A percentile compares a stretch with the other conserved stretches of the same genome.
Conservation (phyloP, 1,140 invertebrate genomes). For the Dendrolimus kikuchii region DNA sequence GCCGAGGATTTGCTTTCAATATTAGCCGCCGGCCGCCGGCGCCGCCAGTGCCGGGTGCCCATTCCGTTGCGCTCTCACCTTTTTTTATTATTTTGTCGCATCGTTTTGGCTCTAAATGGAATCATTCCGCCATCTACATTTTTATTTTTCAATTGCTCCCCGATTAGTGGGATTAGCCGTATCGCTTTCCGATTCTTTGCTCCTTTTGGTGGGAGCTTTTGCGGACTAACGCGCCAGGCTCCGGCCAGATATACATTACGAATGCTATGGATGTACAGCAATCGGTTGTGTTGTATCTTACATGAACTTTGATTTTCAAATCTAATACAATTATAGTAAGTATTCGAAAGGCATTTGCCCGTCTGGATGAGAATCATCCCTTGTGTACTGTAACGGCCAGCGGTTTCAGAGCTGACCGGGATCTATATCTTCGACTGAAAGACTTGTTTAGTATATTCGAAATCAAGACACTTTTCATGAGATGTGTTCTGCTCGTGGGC, state of each 20-base stretch:
- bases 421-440: no score
- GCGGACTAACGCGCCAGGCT: constrained; percentile 45
- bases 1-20: constrained; percentile 74
- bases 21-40: constrained; percentile 67
- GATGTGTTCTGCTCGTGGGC: no score
- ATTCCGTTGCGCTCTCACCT: constrained; percentile 62
- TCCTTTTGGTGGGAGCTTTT: constrained; percentile 61
- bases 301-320: no score
- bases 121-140: constrained; percentile 72
- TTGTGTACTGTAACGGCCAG: no score
- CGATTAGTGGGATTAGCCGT: constrained; percentile 71
- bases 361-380: no score
- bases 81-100: constrained; percentile 72
- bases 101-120: constrained; percentile 70
- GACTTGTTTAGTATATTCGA: no score
- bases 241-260: constrained; percentile 8
- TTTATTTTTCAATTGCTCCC: constrained; percentile 74
- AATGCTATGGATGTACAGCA: no score
- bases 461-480: no score
- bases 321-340: no score
- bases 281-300: no score
- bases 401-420: no score
- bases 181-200: constrained; percentile 69
- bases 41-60: constrained; percentile 25
- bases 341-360: no score